Evolutionary conservation across 2,888 invertebrate species (phyloP), one percentile per base, ranked within the genome.

Genomic region (Drosophila rellima): DNA sequence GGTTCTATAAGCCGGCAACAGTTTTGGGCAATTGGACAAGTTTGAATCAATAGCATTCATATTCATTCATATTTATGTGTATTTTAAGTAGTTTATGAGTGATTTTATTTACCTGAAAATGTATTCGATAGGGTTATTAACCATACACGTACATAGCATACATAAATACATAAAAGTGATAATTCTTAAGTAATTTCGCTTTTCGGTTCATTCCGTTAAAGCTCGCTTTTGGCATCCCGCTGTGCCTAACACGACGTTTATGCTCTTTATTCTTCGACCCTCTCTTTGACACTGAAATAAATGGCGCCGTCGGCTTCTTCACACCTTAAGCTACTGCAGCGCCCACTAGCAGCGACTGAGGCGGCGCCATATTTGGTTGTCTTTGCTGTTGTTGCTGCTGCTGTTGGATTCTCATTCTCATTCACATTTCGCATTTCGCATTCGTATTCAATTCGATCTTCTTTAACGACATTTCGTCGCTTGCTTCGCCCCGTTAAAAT

Each of bases 371-470:
- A 83, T 88, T 86, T 70, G 75, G 78, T 75, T 67, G 57, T 61
- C 63, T 52, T 44, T 57, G 26, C 20, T 59, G 45, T 59, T 70
- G 17, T 33, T 47, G 51, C 59, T 65, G 57, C 60, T 66, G 20
- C 50, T 73, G 39, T 37, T 64, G 55, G 17, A 66, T 73, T 65
- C 78, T 63, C 78, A 66, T 73, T 65, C 78, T 63, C 78, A 78
- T 70, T 78, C 80, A 67, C 83, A 73, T 77, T 75, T 63, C 76
- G 74, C 62, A 77, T 82, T 84, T 63, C 77, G 74, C 69, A 78
- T 82, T 85, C 86, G 69, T 77, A 89, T 80, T 81, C 74, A 78
- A 81, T 84, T 89, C 79, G 82, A 82, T 89, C 88, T 84, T 84
- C 79, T 87, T 89, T 74, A 74, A 81, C 71, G 85, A 82, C 88